Base-by-base conservation (phyloP, 53 echinoderm and acorn worm species). In the Paracentrotus lividus region DNA sequence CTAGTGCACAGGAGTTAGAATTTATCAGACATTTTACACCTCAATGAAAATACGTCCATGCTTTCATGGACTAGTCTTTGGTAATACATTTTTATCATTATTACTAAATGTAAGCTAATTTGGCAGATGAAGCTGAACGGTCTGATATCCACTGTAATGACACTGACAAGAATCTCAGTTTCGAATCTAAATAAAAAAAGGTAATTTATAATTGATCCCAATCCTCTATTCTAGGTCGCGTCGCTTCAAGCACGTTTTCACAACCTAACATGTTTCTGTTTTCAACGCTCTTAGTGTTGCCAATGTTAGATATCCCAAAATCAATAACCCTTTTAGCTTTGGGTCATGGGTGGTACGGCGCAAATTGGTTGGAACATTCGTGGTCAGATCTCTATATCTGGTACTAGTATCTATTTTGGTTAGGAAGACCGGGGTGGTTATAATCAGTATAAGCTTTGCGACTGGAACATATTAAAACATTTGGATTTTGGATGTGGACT, bases 181-280 rank as follows among this genome's bases (percentile, higher is more conserved):
- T 23, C 42, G 21, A 38, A 42, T 76, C 18, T 81, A 45, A 27
- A 47, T 44, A 45, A 47, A 45, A 81, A 81, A 81, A 26, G n/a
- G n/a, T 81, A 45, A 49, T 21, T 81, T 26, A 10, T 4, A 23
- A 14, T 26, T 47, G 81, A 81, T 12, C 81, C 13, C 81, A 12
- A 26, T 47, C 45, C 12, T 8, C 8, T 47, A 24, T 81, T 81
- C 47, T 27, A 47, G 81, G 26, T 45, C 81, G 26, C 6, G 81
- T n/a, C 81, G 81, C 47, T 81, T 47, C 2, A 44, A 81, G 81
- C 81, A 81, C 81, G 81, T 81, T 81, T 81, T 32, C 47, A 44
- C 31, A 81, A 81, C 81, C 24, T 27, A 81, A 44, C 81, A 81
- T 26, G 24, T 47, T 81, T 81, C 81, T 81, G 1, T n/a, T 2